These are phyloP conservation scores for Saccostrea echinata DNA, from an alignment of 1,140 invertebrate species.

Conservation along the genomic window DNA sequence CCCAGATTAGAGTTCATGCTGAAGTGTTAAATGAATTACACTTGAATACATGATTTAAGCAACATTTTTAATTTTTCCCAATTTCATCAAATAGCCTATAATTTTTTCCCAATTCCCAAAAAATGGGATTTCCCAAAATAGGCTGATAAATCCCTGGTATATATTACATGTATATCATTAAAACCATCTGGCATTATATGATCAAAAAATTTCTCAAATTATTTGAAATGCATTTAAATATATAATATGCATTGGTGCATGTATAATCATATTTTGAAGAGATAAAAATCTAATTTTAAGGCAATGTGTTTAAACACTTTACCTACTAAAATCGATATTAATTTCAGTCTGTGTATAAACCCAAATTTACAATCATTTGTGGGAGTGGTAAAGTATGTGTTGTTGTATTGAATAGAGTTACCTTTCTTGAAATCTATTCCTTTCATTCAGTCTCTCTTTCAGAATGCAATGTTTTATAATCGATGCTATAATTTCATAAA, in stretches of 20 bases:
- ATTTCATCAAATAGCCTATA: too few species aligned
- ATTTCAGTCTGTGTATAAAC: slow-evolving; percentile 25
- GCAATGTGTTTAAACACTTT: not conserved
- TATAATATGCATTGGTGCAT: not conserved
- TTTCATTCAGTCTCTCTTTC: not conserved
- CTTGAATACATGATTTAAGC: too few species aligned
- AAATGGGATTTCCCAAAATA: too few species aligned
- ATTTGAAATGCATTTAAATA: too few species aligned
- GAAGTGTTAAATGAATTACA: too few species aligned
- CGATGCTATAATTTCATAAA: not conserved
- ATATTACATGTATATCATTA: not conserved
- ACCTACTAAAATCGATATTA: not conserved
- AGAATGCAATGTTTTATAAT: too few species aligned
- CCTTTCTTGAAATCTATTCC: not conserved
- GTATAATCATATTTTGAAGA: not conserved
- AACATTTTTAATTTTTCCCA: too few species aligned
- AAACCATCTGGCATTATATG: not conserved
- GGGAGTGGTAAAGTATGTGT: slow-evolving; percentile 24
- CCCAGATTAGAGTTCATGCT: too few species aligned
- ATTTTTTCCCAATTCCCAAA: too few species aligned
- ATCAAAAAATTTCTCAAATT: not conserved
- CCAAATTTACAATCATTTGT: slow-evolving; percentile 7
- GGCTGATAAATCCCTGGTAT: too few species aligned
- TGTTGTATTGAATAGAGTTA: slow-evolving; percentile 26
- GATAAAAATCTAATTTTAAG: not conserved